Evolutionary conservation across 2,113 vertebrate genomes (phyloP).

Genomic region (Monopterus albus): DNA sequence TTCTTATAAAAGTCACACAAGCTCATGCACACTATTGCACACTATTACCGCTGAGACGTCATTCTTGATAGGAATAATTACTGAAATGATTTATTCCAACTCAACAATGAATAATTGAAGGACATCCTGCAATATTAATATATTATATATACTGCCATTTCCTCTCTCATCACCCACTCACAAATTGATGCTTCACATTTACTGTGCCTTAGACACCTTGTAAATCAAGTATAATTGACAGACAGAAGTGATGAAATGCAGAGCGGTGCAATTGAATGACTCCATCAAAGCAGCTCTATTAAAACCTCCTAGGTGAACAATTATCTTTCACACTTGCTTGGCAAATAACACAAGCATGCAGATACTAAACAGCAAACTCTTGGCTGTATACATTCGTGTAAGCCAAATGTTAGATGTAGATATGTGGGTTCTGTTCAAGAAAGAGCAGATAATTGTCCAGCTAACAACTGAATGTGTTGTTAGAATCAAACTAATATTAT

Average conservation of each 20-base stretch:
- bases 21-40: background rate
- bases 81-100: constrained; percentile 66
- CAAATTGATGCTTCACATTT: constrained; percentile 76
- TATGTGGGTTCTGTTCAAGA: background rate
- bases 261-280: constrained; percentile 73
- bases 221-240: constrained; percentile 81
- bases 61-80: constrained; percentile 54
- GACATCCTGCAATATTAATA: constrained; percentile 73
- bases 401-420: background rate
- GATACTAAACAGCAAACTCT: constrained; percentile 37
- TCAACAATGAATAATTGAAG: constrained; percentile 74
- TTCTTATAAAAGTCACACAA: constrained; percentile 43
- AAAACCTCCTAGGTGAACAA: constrained; percentile 72
- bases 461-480: background rate
- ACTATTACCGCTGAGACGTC: constrained; percentile 51
- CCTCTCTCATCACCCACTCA: constrained; percentile 68
- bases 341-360: constrained; percentile 36
- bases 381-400: background rate
- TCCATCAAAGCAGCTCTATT: constrained; percentile 74
- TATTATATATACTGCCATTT: constrained; percentile 71
- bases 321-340: constrained; percentile 69
- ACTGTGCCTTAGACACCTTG: constrained; percentile 64
- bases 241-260: constrained; percentile 79
- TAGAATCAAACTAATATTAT: background rate
- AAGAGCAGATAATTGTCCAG: background rate